These are phyloP conservation scores for Bicyclus anynana DNA, from an alignment of 1,140 invertebrate genomes.

Conservation along the genomic window DNA sequence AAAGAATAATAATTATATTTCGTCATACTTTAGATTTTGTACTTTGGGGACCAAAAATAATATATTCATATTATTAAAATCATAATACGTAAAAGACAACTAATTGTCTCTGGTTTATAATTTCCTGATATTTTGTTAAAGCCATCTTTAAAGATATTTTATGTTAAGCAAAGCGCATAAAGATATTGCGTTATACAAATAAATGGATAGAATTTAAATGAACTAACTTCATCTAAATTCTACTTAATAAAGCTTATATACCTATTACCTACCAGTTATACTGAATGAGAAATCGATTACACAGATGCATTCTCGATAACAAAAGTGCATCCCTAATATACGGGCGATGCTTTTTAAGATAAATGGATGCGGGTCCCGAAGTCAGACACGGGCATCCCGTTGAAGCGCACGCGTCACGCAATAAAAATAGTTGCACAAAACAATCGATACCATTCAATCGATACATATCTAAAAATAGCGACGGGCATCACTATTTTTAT, in stretches of 20 bases:
- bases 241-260: no score
- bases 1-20: background rate
- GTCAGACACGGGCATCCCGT: conserved; percentile 34
- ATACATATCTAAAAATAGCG: conserved; percentile 32
- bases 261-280: no score
- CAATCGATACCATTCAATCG: conserved; percentile 37
- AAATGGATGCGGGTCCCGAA: conserved; percentile 40
- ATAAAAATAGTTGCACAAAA: conserved; percentile 9
- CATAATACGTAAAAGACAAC: no score
- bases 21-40: background rate
- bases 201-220: no score
- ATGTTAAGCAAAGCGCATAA: no score
- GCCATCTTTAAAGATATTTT: no score
- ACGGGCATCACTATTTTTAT: conserved; percentile 29
- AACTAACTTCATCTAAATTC: no score
- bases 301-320: conserved; percentile 28
- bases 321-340: conserved; percentile 42
- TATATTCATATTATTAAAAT: background rate
- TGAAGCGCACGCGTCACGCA: conserved; percentile 28
- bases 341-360: conserved; percentile 36
- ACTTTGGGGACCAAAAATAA: background rate
- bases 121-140: background rate
- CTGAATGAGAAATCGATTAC: no score
- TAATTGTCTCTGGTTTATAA: no score
- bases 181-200: no score